Base-by-base conservation (phyloP, 2,888 invertebrate species). In the Gymnosoma rotundatum region DNA sequence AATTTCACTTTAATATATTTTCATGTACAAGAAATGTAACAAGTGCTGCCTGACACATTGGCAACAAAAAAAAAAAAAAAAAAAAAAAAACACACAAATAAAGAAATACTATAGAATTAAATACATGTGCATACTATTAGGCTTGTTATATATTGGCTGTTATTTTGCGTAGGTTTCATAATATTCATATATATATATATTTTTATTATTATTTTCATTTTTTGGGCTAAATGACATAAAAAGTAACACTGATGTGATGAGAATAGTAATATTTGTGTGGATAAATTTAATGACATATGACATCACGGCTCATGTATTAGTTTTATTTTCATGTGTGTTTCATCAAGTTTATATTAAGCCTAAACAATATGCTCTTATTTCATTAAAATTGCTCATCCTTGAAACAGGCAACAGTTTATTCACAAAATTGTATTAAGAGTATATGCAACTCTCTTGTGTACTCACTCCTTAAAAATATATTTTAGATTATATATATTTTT, bases 101-200 rank as follows among this genome's bases (percentile, higher is more conserved):
- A n/a, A 18, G 6, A 25, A 50, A 32, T 21, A 20, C 25, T 10
- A 14, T 54, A 38, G n/a, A 25, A 12, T n/a, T 12, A 63, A 69
- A 63, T 36, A 9, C 56, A 61, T 54, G 48, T 48, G 63, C 63
- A 54, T 78, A 78, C 70, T 70, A 70, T 70, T 21, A 63, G 78
- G 61, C 38, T 67, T 20, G 38, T 38, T 61, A 12, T 14, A 73
- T 1, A 7, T 42, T 38, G 42, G 2, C 9, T 20, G 8, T 36
- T 70, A 4, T 16, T 18, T 32, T 48, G 18, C 32, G 4, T 21
- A 12, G 14, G 14, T 7, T n/a, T 42, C 25, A 25, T 25, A 25
- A 25, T 21, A 38, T 42, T 12, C 42, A 2, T 12, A 16, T 5
- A n/a, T 12, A 16, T 5, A n/a, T 45, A 8, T 4, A 1, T 7